Conservation (phyloP, 2,797 vertebrate species). For the Gallinago stenura region DNA sequence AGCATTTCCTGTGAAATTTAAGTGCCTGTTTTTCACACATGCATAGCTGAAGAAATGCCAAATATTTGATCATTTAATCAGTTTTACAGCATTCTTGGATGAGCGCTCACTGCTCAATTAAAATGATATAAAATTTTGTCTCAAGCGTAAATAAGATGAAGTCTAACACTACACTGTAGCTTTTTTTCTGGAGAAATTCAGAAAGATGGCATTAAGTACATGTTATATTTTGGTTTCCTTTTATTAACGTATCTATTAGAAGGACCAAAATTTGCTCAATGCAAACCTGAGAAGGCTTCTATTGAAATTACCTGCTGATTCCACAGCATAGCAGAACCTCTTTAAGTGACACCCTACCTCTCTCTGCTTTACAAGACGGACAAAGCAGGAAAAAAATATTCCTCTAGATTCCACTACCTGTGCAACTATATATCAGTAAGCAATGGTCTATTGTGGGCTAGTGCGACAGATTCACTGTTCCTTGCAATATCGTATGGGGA, state of each 20-base stretch:
- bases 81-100: not conserved
- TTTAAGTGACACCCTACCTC: not conserved
- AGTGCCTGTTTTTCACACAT: not conserved
- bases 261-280: not conserved
- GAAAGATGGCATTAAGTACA: not conserved
- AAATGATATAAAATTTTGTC: not conserved
- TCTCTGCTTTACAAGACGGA: not conserved
- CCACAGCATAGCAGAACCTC: not conserved
- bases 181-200: not conserved
- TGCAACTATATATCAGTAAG: not conserved
- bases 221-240: not conserved
- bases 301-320: not conserved
- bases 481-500: not conserved
- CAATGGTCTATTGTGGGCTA: not conserved
- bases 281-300: not conserved
- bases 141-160: not conserved
- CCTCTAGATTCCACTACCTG: not conserved
- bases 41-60: not conserved
- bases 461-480: not conserved
- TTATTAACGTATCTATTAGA: not conserved
- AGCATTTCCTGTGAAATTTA: conserved; percentile 15
- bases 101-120: not conserved
- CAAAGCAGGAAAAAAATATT: not conserved
- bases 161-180: not conserved
- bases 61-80: conserved; percentile 21